phyloP scores from a whole-genome alignment of 2,888 invertebrate species.

The Dolichopus griseipennis region DNA sequence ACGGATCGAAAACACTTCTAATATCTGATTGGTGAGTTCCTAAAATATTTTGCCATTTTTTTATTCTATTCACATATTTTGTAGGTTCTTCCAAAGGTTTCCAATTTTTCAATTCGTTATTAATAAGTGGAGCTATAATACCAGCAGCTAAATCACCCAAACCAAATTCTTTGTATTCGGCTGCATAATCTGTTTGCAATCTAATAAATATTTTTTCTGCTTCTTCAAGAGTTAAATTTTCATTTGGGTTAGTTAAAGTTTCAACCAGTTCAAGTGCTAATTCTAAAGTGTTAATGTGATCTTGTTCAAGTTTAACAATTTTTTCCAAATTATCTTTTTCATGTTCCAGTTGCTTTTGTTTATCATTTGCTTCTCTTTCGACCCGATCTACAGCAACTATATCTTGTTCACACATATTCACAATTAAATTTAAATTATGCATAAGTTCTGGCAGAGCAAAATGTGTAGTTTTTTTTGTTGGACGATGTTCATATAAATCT shows the following conservation, averaged over 20 bases:
- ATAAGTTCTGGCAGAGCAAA: constrained; percentile 81
- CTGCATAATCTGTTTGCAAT: constrained; percentile 53
- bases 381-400: constrained; percentile 79
- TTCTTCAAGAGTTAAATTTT: constrained; percentile 41
- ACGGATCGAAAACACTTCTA: constrained; percentile 51
- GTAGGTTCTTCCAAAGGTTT: constrained; percentile 63
- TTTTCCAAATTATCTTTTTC: constrained; percentile 65
- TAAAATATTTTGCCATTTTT: constrained; percentile 63
- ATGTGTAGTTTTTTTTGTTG: constrained; percentile 49
- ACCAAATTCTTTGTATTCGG: constrained; percentile 77
- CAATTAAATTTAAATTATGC: constrained; percentile 84
- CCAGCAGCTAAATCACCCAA: constrained; percentile 75
- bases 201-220: constrained; percentile 41
- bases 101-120: constrained; percentile 67
- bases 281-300: constrained; percentile 62
- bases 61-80: constrained; percentile 54
- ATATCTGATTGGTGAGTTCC: constrained; percentile 32
- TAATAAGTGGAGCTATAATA: constrained; percentile 74
- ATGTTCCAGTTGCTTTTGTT: constrained; percentile 66
- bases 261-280: constrained; percentile 60
- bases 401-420: constrained; percentile 91
- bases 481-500: constrained; percentile 56
- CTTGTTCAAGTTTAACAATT: constrained; percentile 61
- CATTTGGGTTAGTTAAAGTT: constrained; percentile 38
- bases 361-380: constrained; percentile 67